Conservation (phyloP, 2,888 invertebrate species). For the Seira musarum region DNA sequence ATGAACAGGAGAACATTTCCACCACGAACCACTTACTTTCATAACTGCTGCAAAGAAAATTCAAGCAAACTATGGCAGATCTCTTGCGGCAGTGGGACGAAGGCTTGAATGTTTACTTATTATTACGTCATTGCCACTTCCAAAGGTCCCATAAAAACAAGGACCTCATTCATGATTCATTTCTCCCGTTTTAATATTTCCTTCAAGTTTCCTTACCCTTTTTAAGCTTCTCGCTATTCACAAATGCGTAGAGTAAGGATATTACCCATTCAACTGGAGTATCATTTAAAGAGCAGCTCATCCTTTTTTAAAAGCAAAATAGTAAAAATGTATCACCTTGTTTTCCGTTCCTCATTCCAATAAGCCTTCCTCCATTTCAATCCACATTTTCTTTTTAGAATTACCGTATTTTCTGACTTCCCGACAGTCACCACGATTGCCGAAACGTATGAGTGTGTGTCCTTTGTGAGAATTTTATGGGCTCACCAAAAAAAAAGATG, state of each 20-base stretch:
- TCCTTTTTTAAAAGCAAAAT: conserved; percentile 33
- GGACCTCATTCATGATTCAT: too few relatives aligned
- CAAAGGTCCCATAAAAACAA: too few relatives aligned
- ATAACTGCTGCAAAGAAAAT: too few relatives aligned
- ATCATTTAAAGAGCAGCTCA: not conserved
- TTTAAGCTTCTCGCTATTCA: too few relatives aligned
- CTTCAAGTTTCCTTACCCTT: too few relatives aligned
- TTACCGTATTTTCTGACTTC: conserved; percentile 39
- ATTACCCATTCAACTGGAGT: not conserved
- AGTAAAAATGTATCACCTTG: conserved; percentile 23
- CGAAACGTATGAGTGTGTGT: conserved; percentile 15
- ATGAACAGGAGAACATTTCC: too few relatives aligned
- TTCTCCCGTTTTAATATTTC: too few relatives aligned
- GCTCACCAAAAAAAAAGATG: conserved; percentile 40
- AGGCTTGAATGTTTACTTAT: too few relatives aligned
- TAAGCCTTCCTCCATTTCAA: conserved; percentile 41
- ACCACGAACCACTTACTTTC: too few relatives aligned
- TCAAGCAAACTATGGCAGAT: too few relatives aligned
- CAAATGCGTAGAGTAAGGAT: not conserved
- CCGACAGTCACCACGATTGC: conserved; percentile 46
- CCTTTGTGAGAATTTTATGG: conserved; percentile 54
- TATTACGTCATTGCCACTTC: too few relatives aligned
- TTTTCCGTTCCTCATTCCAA: conserved; percentile 23
- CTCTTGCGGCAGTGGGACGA: too few relatives aligned
- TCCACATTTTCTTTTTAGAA: conserved; percentile 37